phyloP scores from a whole-genome alignment of 2,888 invertebrate species.

The Epistrophella euchroma region DNA sequence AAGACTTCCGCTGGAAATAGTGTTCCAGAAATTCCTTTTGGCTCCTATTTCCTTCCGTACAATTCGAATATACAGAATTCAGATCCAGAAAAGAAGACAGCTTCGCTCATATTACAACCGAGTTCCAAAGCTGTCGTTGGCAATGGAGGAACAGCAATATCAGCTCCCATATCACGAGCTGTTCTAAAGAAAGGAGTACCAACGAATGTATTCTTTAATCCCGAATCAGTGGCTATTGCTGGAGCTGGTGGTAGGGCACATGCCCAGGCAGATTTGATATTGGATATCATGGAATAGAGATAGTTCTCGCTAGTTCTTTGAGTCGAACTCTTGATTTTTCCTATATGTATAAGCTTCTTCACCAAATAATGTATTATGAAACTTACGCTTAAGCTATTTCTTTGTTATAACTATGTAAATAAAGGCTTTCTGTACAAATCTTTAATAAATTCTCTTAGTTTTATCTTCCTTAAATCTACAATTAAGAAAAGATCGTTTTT shows the following conservation, averaged over 20 bases:
- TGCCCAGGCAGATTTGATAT: constrained; percentile 89
- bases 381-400: constrained; percentile 45
- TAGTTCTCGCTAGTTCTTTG: not conserved
- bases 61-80: constrained; percentile 69
- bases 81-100: constrained; percentile 54
- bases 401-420: constrained; percentile 53
- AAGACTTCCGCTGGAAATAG: constrained; percentile 80
- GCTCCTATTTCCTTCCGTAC: constrained; percentile 81
- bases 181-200: constrained; percentile 86
- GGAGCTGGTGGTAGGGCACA: constrained; percentile 91
- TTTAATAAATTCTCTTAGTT: constrained; percentile 5
- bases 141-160: constrained; percentile 88
- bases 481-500: not conserved
- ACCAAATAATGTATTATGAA: constrained; percentile 52
- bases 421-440: constrained; percentile 44
- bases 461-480: not conserved
- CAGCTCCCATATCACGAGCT: constrained; percentile 88
- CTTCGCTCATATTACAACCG: constrained; percentile 87
- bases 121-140: constrained; percentile 88
- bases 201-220: constrained; percentile 88
- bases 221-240: constrained; percentile 89
- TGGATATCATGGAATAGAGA: constrained; percentile 83
- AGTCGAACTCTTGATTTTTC: constrained; percentile 67
- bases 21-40: constrained; percentile 81
- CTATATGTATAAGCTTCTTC: constrained; percentile 37